Conservation (phyloP, 1,140 invertebrate species). For the Cyphomyrmex costatus region DNA sequence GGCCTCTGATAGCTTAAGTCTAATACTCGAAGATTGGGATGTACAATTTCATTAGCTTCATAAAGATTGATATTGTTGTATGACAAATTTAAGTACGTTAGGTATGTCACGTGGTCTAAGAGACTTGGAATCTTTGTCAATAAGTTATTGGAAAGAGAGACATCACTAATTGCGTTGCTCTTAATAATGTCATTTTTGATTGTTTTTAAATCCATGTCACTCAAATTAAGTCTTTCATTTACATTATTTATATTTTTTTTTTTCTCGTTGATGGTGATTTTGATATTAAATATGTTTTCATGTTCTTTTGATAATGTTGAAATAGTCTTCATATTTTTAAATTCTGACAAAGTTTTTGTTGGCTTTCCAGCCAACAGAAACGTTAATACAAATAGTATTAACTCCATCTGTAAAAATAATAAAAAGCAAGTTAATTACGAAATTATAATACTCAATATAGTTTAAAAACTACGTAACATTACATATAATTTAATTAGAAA, state of each 20-base stretch:
- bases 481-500: neutral
- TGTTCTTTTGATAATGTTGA: rapidly evolving
- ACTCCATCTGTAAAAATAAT: slow-evolving; percentile 27
- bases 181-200: neutral
- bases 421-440: neutral
- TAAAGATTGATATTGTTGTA: neutral
- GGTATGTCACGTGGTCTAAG: neutral
- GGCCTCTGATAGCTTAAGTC: neutral
- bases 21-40: neutral
- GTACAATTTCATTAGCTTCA: neutral
- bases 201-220: neutral
- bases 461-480: neutral
- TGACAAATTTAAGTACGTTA: slow-evolving; percentile 25
- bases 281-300: neutral
- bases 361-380: neutral
- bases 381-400: neutral
- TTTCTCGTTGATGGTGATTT: neutral
- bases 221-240: neutral
- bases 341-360: too few species aligned
- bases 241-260: rapidly evolving
- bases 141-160: neutral
- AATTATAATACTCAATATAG: neutral
- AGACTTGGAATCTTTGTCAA: neutral
- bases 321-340: neutral
- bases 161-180: neutral